Evolutionary conservation across 2,113 vertebrate genomes (phyloP).

Genomic region (Castor canadensis): DNA sequence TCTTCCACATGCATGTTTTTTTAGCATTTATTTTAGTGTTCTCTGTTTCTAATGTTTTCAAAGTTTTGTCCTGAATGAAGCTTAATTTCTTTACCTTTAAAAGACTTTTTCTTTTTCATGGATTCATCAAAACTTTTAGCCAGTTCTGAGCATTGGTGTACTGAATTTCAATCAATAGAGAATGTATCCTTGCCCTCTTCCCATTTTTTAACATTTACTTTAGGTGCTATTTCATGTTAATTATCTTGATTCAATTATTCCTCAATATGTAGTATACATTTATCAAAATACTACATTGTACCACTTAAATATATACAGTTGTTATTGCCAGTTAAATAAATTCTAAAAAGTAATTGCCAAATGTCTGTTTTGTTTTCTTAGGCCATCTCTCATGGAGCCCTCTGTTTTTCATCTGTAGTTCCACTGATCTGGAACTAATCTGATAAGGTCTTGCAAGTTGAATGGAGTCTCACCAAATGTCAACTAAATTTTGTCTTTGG

Average conservation of each 20-base stretch:
- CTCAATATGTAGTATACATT: not conserved
- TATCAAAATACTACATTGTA: not conserved
- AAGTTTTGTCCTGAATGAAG: not conserved
- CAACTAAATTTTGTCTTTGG: not conserved
- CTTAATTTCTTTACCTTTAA: not conserved
- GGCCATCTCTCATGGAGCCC: not conserved
- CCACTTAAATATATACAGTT: not conserved
- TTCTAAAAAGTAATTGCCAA: not conserved
- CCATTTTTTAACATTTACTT: not conserved
- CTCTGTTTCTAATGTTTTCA: constrained; percentile 32
- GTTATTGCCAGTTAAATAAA: not conserved
- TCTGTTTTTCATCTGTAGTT: not conserved
- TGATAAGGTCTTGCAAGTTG: not conserved
- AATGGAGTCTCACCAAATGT: not conserved
- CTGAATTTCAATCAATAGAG: not conserved
- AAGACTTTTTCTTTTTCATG: not conserved
- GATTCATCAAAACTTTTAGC: constrained; percentile 10
- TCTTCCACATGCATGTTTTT: not conserved
- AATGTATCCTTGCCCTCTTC: not conserved
- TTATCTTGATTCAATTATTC: not conserved
- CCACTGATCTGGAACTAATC: not conserved
- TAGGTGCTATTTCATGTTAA: not conserved
- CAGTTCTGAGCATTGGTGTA: not conserved
- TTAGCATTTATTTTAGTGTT: constrained; percentile 45
- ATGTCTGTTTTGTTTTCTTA: not conserved